A percentile compares a stretch with the other conserved stretches of the same genome.
phyloP scores from a whole-genome alignment of 2,797 vertebrate species.

The Ctenopoma multispine region DNA sequence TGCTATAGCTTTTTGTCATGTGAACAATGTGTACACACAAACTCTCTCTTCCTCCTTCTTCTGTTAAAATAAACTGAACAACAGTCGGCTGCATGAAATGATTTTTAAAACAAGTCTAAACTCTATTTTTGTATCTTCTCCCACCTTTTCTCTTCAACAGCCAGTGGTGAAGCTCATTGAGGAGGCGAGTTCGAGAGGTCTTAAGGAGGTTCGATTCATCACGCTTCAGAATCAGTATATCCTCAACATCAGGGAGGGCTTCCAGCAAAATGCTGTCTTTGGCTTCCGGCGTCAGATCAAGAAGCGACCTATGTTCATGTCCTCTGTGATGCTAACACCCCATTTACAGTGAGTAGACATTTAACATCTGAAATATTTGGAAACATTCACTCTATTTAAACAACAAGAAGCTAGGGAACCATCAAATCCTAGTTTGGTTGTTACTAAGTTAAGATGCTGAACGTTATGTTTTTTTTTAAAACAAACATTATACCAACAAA shows the following conservation, averaged over 20 bases:
- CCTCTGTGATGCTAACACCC: constrained; percentile 90
- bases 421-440: not conserved
- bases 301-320: constrained; percentile 93
- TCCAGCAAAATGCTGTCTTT: constrained; percentile 92
- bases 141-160: constrained; percentile 70
- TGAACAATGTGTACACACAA: constrained; percentile 1
- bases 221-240: constrained; percentile 98
- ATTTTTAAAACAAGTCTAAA: constrained; percentile 21
- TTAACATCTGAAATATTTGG: not conserved
- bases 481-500: too few relatives aligned
- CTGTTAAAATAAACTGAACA: constrained; percentile 12
- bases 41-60: not conserved
- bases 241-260: constrained; percentile 93
- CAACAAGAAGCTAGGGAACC: not conserved
- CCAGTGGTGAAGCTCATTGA: constrained; percentile 95
- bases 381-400: not conserved
- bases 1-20: constrained; percentile 6
- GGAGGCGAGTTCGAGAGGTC: constrained; percentile 91
- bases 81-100: not conserved
- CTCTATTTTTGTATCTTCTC: not conserved
- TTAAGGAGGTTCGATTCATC: constrained; percentile 96
- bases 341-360: constrained; percentile 91
- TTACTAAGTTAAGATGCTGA: too few relatives aligned
- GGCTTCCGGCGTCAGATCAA: constrained; percentile 96
- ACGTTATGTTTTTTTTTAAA: too few relatives aligned